Evolutionary conservation across 2,113 vertebrate species (phyloP).

Genomic region (Pterophyllum scalare): DNA sequence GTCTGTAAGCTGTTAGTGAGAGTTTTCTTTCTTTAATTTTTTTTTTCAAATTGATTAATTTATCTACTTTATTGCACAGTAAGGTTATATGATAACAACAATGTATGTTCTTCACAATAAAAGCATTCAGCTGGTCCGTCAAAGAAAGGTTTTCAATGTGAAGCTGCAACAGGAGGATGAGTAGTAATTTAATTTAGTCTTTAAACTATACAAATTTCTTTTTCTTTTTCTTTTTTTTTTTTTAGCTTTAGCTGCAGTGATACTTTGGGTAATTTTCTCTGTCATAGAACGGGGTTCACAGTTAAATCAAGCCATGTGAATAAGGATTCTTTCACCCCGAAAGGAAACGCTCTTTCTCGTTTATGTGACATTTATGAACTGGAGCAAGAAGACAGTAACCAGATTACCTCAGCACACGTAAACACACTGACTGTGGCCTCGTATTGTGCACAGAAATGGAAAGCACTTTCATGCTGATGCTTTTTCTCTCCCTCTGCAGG

Average conservation of each 20-base stretch:
- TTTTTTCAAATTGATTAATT: not conserved
- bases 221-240: not conserved
- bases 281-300: not conserved
- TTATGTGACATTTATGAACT: not conserved
- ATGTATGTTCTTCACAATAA: not conserved
- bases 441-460: not conserved
- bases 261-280: not conserved
- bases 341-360: not conserved
- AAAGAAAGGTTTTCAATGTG: not conserved
- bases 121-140: not conserved
- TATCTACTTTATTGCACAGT: not conserved
- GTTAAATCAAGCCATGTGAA: not conserved
- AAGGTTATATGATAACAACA: not conserved
- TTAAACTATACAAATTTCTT: not conserved
- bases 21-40: rapidly evolving
- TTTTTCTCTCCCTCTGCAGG: slow-evolving; percentile 78
- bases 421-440: slow-evolving; percentile 5
- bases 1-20: not conserved
- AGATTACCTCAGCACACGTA: slow-evolving; percentile 10
- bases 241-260: rapidly evolving
- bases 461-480: slow-evolving; percentile 7
- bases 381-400: not conserved
- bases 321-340: not conserved
- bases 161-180: not conserved
- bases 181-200: not conserved